These are phyloP conservation scores for Notodonta dromedarius DNA, from an alignment of 2,888 invertebrate species.

Conservation along the genomic window DNA sequence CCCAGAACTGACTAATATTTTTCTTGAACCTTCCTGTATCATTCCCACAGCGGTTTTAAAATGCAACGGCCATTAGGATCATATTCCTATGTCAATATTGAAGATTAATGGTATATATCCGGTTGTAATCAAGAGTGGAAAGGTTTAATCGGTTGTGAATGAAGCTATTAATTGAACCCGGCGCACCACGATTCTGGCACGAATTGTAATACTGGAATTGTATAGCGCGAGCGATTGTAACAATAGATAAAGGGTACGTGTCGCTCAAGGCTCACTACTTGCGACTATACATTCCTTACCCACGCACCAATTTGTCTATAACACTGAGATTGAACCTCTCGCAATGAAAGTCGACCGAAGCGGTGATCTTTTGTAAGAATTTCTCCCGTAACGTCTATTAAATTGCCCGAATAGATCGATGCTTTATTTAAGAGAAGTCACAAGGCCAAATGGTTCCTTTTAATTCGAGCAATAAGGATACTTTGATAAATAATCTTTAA, in stretches of 20 bases:
- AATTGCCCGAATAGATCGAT: conserved; percentile 27
- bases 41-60: conserved; percentile 59
- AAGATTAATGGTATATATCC: conserved; percentile 27
- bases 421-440: conserved; percentile 18
- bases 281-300: conserved; percentile 39
- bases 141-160: conserved; percentile 25
- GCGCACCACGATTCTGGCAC: conserved; percentile 22
- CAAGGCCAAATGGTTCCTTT: conserved; percentile 37
- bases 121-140: conserved; percentile 24
- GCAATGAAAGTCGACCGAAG: conserved; percentile 36
- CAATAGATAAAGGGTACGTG: conserved; percentile 19
- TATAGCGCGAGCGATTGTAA: conserved; percentile 20
- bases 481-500: too few species aligned
- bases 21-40: conserved; percentile 62
- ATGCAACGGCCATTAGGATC: conserved; percentile 43
- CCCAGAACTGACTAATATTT: conserved; percentile 70
- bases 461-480: conserved; percentile 30
- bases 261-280: conserved; percentile 33
- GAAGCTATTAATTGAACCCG: conserved; percentile 33
- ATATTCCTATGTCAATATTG: conserved; percentile 39
- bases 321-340: conserved; percentile 33
- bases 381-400: conserved; percentile 32
- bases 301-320: conserved; percentile 46
- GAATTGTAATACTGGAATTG: conserved; percentile 24
- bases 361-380: conserved; percentile 39